A percentile compares a stretch with the other conserved stretches of the same genome.
These are phyloP conservation scores for Mobula birostris DNA, from an alignment of 2,113 vertebrate genomes.

Conservation along the genomic window DNA sequence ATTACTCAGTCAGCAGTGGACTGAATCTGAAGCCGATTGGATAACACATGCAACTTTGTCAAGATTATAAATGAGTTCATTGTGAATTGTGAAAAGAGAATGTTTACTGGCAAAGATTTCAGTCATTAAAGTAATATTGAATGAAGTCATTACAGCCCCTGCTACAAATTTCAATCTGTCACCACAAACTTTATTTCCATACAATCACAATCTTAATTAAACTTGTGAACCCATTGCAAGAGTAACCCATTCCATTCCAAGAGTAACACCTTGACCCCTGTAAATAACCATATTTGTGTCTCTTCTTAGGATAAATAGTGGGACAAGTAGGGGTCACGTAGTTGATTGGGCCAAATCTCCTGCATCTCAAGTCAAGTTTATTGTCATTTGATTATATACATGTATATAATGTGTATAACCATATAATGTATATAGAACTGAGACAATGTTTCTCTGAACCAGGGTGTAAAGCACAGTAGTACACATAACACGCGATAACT, in stretches of 20 bases:
- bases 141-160: neutral
- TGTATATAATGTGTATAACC: no score
- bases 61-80: neutral
- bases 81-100: neutral
- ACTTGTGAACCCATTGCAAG: neutral
- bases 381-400: no score
- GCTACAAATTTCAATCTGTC: neutral
- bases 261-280: neutral
- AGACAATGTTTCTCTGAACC: no score
- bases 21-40: neutral
- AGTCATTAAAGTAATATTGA: neutral
- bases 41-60: neutral
- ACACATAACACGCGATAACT: no score
- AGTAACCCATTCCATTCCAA: neutral
- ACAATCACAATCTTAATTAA: neutral
- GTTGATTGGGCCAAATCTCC: neutral
- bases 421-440: no score
- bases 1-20: neutral
- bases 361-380: neutral
- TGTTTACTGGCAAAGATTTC: neutral
- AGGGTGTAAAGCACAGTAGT: no score
- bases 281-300: neutral
- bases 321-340: no score
- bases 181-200: neutral
- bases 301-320: neutral